Conservation (phyloP, 2,888 invertebrate species). For the Agonopterix heracliana region DNA sequence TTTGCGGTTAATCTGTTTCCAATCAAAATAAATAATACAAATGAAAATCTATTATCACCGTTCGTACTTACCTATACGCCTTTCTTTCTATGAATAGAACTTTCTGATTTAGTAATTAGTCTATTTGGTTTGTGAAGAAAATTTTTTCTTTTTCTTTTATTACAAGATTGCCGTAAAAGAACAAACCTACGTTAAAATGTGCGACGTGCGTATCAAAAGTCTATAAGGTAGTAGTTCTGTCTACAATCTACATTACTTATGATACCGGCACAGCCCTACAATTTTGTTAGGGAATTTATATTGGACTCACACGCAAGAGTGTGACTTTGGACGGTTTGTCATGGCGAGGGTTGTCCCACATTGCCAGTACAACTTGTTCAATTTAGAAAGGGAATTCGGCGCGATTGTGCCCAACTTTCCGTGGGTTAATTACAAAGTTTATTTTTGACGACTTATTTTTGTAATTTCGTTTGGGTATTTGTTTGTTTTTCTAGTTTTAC, state of each 20-base stretch:
- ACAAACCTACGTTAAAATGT: no score
- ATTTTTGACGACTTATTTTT: constrained; percentile 13
- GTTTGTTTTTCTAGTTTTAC: not conserved
- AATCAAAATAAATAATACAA: no score
- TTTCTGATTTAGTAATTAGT: no score
- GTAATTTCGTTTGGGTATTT: not conserved
- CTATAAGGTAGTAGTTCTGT: no score
- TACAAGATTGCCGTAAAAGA: no score
- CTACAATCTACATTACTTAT: constrained; percentile 22
- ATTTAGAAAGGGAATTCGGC: constrained; percentile 26
- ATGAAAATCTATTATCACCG: no score
- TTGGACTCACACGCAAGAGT: constrained; percentile 56
- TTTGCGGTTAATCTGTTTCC: no score
- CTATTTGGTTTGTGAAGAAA: no score
- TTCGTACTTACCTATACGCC: no score
- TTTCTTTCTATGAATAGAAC: no score
- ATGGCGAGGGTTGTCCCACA: constrained; percentile 32
- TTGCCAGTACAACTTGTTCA: constrained; percentile 32
- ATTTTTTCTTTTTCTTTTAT: no score
- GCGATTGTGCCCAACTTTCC: constrained; percentile 20
- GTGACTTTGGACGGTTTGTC: constrained; percentile 56
- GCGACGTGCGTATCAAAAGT: no score
- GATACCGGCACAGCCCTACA: constrained; percentile 26
- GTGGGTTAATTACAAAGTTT: constrained; percentile 26
- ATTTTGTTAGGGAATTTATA: constrained; percentile 51